phyloP scores from a whole-genome alignment of 2,888 invertebrate species.

The Ophion obscuratus region DNA sequence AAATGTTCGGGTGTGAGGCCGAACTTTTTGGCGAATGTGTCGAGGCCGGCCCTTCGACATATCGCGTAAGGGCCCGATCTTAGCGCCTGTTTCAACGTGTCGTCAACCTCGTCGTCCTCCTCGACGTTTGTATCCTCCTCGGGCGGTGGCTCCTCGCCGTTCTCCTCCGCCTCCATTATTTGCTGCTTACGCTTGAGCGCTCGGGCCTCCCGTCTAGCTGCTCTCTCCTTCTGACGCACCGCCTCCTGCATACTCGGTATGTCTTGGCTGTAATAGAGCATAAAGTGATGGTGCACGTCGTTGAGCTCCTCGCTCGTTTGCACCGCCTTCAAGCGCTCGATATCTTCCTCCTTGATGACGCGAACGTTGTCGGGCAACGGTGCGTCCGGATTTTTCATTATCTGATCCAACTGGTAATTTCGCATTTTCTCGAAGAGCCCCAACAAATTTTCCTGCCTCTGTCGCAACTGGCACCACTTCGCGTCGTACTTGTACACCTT shows the following conservation, averaged over 20 bases:
- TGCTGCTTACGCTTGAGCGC: constrained; percentile 83
- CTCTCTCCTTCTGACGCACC: constrained; percentile 86
- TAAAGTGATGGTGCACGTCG: constrained; percentile 96
- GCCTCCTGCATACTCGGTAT: constrained; percentile 92
- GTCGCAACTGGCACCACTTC: constrained; percentile 95
- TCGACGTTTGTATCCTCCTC: constrained; percentile 83
- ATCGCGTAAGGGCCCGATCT: constrained; percentile 94
- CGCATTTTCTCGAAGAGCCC: constrained; percentile 95
- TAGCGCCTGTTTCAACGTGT: constrained; percentile 91
- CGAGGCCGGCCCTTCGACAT: constrained; percentile 93
- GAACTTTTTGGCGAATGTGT: constrained; percentile 93
- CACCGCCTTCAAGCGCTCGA: constrained; percentile 89
- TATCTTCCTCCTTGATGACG: constrained; percentile 92
- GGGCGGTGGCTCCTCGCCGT: constrained; percentile 87
- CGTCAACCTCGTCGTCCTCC: constrained; percentile 81
- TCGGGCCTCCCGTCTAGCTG: constrained; percentile 85
- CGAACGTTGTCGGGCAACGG: constrained; percentile 93
- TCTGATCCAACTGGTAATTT: constrained; percentile 89
- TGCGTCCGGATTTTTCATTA: constrained; percentile 86
- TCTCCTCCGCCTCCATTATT: constrained; percentile 88
- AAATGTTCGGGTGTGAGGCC: constrained; percentile 96
- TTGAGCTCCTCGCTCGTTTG: constrained; percentile 95
- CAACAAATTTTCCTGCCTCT: constrained; percentile 91
- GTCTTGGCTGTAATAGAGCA: constrained; percentile 94
- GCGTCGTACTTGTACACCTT: constrained; percentile 97